Percentiles rank a stretch among this genome's conserved stretches.
Evolutionary conservation across 2,797 vertebrate species (phyloP).

Genomic region (Sebastes itinus): DNA sequence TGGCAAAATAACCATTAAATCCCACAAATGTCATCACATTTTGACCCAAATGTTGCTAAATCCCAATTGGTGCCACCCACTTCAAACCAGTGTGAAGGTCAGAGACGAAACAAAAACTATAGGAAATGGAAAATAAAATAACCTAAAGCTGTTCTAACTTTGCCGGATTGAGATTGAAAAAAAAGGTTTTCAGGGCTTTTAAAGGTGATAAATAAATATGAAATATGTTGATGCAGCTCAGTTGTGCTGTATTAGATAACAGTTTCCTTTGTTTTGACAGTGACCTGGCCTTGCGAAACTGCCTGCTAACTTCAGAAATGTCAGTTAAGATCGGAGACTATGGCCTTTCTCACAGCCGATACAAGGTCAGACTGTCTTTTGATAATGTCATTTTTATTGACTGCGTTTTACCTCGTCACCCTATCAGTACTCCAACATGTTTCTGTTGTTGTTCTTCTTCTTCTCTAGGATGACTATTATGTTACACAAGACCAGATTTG

Average conservation of each 20-base stretch:
- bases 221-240: not conserved
- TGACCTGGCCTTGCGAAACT: conserved; percentile 95
- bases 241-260: not conserved
- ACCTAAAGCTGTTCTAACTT: not conserved
- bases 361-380: conserved; percentile 83
- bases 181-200: not conserved
- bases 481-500: conserved; percentile 97
- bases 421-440: not conserved
- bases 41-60: too few species aligned
- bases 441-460: not conserved
- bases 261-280: conserved; percentile 69
- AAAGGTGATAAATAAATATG: not conserved
- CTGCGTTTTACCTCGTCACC: not conserved
- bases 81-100: not conserved
- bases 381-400: not conserved
- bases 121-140: not conserved
- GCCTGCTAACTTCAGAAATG: conserved; percentile 92
- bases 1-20: not conserved
- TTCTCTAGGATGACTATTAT: conserved; percentile 93
- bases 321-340: conserved; percentile 97
- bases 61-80: too few species aligned
- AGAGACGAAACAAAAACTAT: not conserved
- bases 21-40: not conserved
- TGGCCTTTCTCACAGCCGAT: conserved; percentile 92
- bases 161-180: not conserved